These are phyloP conservation scores for Daubentonia madagascariensis DNA, from an alignment of 2,113 vertebrate species.

Conservation along the genomic window DNA sequence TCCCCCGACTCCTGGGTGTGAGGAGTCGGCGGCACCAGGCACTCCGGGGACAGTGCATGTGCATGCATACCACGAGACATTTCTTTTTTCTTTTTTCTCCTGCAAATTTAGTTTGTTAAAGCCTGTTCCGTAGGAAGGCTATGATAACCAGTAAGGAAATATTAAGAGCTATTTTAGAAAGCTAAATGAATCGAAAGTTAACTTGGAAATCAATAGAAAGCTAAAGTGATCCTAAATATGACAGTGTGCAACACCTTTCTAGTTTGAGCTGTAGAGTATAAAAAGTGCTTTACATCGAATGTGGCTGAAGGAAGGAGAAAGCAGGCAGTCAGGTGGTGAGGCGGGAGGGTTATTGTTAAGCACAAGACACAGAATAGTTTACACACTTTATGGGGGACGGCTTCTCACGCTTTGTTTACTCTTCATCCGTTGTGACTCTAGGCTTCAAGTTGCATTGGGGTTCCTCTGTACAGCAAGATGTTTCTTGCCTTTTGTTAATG, in stretches of 20 bases:
- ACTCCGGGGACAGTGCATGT: conserved; percentile 94
- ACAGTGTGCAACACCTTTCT: conserved; percentile 69
- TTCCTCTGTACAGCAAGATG: conserved; percentile 90
- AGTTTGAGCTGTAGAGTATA: conserved; percentile 77
- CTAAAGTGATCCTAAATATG: conserved; percentile 73
- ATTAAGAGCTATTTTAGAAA: conserved; percentile 79
- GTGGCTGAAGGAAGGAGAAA: conserved; percentile 77
- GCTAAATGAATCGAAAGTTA: conserved; percentile 76
- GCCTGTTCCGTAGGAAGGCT: conserved; percentile 90
- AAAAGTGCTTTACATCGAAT: conserved; percentile 76
- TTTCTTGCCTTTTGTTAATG: conserved; percentile 97
- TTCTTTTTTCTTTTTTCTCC: conserved; percentile 83
- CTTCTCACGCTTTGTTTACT: conserved; percentile 90
- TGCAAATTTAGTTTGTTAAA: conserved; percentile 90
- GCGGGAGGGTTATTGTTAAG: conserved; percentile 82
- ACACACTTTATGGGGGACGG: conserved; percentile 89
- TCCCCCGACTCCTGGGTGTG: conserved; percentile 99
- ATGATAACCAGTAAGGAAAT: conserved; percentile 82
- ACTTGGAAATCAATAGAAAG: conserved; percentile 80
- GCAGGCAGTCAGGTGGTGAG: conserved; percentile 72
- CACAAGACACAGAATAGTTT: conserved; percentile 88
- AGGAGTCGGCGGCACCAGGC: conserved; percentile 76
- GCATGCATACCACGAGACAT: conserved; percentile 95
- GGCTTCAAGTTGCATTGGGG: conserved; percentile 90
- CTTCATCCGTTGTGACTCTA: conserved; percentile 90